A percentile compares a stretch with the other conserved stretches of the same genome.
phyloP scores from a whole-genome alignment of 64 coral and sea anemone species.

The Stichodactyla mertensii region DNA sequence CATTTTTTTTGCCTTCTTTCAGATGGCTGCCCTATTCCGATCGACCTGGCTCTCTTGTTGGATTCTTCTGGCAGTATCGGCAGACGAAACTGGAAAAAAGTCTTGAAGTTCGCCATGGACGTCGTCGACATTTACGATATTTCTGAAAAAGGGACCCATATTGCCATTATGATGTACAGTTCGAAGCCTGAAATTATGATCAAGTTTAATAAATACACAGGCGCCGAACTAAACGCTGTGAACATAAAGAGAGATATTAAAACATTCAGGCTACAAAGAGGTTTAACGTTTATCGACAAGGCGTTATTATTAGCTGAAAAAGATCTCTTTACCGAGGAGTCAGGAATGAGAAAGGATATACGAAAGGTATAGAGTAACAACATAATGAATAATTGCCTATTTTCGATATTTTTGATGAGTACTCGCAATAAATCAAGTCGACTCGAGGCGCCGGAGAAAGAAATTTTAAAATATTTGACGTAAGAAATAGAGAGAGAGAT shows the following conservation, averaged over 20 bases:
- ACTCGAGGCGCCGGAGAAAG: too few species aligned
- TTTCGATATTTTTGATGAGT: too few species aligned
- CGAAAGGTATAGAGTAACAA: conserved; percentile 4
- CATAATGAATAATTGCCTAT: too few species aligned
- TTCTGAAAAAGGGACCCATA: conserved; percentile 44
- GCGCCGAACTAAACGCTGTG: conserved; percentile 36
- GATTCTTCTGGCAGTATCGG: conserved; percentile 59
- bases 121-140: conserved; percentile 37
- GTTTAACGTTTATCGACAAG: conserved; percentile 50
- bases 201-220: conserved; percentile 47
- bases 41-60: conserved; percentile 56
- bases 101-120: conserved; percentile 10
- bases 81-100: conserved; percentile 16
- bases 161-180: conserved; percentile 24
- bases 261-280: conserved; percentile 34
- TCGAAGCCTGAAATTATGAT: conserved; percentile 1
- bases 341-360: conserved; percentile 29
- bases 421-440: too few species aligned
- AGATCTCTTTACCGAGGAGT: conserved; percentile 27
- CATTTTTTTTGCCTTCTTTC: background rate
- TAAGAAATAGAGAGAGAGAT: too few species aligned
- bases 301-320: conserved; percentile 18
- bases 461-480: too few species aligned
- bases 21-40: conserved; percentile 39
- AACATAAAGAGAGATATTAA: conserved; percentile 54